A percentile compares a stretch with the other conserved stretches of the same genome.
phyloP scores from a whole-genome alignment of 1,140 invertebrate genomes.

The Nylanderia fulva region DNA sequence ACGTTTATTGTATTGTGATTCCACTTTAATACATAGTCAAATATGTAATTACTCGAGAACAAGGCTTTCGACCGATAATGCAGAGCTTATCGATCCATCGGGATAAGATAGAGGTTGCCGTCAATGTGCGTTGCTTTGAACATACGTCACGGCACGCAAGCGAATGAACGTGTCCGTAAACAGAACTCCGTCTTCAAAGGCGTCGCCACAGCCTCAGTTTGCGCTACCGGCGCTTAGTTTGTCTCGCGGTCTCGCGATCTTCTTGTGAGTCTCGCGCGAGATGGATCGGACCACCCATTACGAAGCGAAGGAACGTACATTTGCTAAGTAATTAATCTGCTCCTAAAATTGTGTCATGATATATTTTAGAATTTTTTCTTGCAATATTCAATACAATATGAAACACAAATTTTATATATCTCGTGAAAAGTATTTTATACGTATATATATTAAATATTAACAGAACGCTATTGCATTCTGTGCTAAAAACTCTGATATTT shows the following conservation, averaged over 20 bases:
- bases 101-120: constrained; percentile 40
- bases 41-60: constrained; percentile 21
- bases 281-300: constrained; percentile 48
- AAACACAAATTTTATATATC: too few relatives aligned
- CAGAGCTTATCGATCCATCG: not conserved
- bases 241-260: constrained; percentile 57
- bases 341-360: constrained; percentile 30
- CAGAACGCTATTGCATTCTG: not conserved
- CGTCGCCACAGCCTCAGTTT: constrained; percentile 41
- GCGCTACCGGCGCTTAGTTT: constrained; percentile 44
- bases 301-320: constrained; percentile 7
- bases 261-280: constrained; percentile 36
- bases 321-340: constrained; percentile 59
- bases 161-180: constrained; percentile 38
- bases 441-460: not conserved
- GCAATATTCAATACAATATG: too few relatives aligned
- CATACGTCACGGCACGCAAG: constrained; percentile 15
- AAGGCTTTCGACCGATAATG: constrained; percentile 10
- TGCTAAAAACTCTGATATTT: not conserved
- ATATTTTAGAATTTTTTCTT: constrained; percentile 32
- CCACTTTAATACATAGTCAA: constrained; percentile 12
- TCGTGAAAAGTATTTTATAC: not conserved
- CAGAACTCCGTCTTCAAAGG: constrained; percentile 59
- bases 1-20: not conserved
- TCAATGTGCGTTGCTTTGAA: constrained; percentile 51